phyloP scores from a whole-genome alignment of 2,113 vertebrate genomes.

The Tachycineta bicolor region DNA sequence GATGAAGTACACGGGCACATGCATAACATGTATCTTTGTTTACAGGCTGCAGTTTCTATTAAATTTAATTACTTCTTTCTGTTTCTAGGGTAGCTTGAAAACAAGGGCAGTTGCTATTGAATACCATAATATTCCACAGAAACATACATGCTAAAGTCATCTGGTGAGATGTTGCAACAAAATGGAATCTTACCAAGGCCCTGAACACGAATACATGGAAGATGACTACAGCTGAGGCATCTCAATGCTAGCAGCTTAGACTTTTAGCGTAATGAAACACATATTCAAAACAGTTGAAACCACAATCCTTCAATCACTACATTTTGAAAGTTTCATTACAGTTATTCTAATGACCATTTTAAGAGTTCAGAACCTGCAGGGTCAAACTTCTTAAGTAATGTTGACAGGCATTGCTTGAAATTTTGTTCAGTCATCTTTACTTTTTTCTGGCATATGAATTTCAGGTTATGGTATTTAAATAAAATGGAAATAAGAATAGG shows the following conservation, averaged over 20 bases:
- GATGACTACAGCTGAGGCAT: neutral
- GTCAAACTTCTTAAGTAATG: neutral
- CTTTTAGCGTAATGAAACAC: neutral
- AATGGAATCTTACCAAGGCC: neutral
- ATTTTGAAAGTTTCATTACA: neutral
- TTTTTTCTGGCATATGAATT: neutral
- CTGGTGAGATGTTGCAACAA: neutral
- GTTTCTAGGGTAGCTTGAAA: neutral
- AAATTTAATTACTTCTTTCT: neutral
- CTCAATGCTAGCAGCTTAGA: neutral
- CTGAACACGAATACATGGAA: neutral
- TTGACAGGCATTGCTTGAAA: neutral
- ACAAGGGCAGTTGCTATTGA: neutral
- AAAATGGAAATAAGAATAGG: neutral
- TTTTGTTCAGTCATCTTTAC: neutral
- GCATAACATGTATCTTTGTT: neutral
- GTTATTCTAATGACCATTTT: neutral
- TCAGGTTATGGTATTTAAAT: neutral
- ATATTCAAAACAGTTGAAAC: neutral
- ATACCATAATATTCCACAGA: neutral
- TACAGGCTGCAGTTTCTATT: neutral
- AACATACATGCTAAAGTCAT: neutral
- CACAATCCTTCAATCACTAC: neutral
- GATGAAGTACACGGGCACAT: neutral
- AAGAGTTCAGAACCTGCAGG: neutral